Evolutionary conservation across 2,113 vertebrate species (phyloP).

Genomic region (Datnioides undecimradiatus): DNA sequence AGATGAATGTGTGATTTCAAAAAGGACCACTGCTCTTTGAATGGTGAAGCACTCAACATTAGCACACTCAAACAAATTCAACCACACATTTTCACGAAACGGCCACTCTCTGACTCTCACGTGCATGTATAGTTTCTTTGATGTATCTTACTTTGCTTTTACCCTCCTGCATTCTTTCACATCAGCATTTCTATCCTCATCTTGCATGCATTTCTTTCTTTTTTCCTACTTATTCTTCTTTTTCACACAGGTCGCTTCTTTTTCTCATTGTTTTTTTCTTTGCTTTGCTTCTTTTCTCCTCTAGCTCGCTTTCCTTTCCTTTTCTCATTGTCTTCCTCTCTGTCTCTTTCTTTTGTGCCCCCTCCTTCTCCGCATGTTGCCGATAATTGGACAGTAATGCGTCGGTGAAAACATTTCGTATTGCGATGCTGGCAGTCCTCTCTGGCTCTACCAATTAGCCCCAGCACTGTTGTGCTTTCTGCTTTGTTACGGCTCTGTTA

Average conservation of each 20-base stretch:
- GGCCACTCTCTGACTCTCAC: not conserved
- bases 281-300: not conserved
- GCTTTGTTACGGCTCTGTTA: constrained; percentile 71
- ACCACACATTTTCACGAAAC: constrained; percentile 26
- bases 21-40: constrained; percentile 39
- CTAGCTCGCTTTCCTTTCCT: not conserved
- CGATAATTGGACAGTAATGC: constrained; percentile 72
- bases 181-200: constrained; percentile 1
- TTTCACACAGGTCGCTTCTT: too few relatives aligned
- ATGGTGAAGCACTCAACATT: constrained; percentile 43
- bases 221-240: not conserved
- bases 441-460: constrained; percentile 75
- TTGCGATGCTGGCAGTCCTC: constrained; percentile 56
- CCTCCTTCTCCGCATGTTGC: constrained; percentile 34
- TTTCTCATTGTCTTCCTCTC: constrained; percentile 19
- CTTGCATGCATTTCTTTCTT: not conserved
- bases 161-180: not conserved
- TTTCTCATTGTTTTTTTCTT: not conserved
- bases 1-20: constrained; percentile 46
- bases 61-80: constrained; percentile 40
- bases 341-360: constrained; percentile 23
- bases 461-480: constrained; percentile 60
- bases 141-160: not conserved
- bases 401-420: constrained; percentile 66
- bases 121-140: not conserved